Conservation (phyloP, 2,113 vertebrate genomes). For the Dryoscopus gambensis region DNA sequence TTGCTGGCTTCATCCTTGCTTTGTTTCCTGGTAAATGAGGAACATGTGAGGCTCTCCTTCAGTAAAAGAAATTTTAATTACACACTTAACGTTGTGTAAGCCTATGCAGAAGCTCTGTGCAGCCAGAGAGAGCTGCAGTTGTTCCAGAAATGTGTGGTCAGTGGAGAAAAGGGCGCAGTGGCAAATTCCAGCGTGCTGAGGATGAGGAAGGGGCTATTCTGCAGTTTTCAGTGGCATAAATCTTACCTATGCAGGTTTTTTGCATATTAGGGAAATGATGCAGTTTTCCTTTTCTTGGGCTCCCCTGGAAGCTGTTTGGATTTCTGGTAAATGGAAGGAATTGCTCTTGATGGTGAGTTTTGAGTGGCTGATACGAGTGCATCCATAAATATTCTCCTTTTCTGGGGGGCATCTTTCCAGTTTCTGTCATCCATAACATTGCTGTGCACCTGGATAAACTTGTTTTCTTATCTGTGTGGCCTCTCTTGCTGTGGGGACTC, state of each 20-base stretch:
- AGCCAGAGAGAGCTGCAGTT: not conserved
- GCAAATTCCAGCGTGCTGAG: not conserved
- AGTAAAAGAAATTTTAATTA: not conserved
- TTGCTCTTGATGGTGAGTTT: not conserved
- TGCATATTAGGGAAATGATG: accelerated
- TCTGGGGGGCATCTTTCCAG: not conserved
- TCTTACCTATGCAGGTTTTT: accelerated
- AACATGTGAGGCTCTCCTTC: not conserved
- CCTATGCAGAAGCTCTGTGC: not conserved
- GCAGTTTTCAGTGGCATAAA: not conserved
- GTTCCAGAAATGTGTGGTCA: not conserved
- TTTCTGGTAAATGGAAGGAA: not conserved
- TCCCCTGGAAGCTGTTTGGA: not conserved
- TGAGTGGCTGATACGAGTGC: not conserved
- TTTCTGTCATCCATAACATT: accelerated
- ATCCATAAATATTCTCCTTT: not conserved
- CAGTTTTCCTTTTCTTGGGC: not conserved
- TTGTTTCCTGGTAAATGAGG: not conserved
- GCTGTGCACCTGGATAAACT: conserved; percentile 10
- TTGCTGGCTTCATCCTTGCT: not conserved
- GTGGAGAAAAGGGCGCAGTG: not conserved
- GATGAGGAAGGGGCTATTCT: not conserved
- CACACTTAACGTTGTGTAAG: not conserved
- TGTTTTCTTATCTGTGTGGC: not conserved
- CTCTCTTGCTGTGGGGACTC: not conserved